Evolutionary conservation across 2,797 vertebrate genomes (phyloP).

Genomic region (Acanthis flammea): DNA sequence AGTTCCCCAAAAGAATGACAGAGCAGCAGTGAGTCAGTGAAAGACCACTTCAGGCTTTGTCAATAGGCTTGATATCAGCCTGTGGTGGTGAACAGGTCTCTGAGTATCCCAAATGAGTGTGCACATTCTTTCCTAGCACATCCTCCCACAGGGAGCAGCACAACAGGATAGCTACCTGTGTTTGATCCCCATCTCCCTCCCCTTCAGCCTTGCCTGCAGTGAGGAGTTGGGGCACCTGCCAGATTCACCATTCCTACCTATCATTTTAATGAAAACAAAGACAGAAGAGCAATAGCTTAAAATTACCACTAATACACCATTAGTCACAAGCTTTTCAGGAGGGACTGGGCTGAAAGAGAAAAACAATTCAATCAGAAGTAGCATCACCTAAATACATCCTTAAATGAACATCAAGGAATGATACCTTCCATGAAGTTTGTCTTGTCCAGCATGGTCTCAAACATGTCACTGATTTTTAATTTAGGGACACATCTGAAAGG

Average conservation of each 20-base stretch:
- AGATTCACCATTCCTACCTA: not conserved
- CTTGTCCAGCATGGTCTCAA: not conserved
- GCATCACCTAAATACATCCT: not conserved
- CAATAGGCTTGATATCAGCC: not conserved
- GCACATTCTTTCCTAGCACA: not conserved
- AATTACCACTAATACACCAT: slow-evolving; percentile 67
- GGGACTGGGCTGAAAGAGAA: slow-evolving; percentile 56
- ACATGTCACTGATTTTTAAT: not conserved
- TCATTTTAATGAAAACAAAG: not conserved
- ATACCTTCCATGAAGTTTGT: not conserved
- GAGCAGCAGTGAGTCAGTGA: not conserved
- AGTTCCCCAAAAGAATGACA: not conserved
- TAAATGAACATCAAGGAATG: not conserved
- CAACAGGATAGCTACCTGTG: not conserved
- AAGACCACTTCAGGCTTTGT: not conserved
- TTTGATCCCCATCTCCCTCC: not conserved
- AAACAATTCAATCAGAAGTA: not conserved
- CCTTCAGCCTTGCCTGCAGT: not conserved
- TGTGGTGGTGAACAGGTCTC: not conserved
- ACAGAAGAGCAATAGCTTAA: not conserved
- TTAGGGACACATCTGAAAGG: not conserved
- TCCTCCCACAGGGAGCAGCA: not conserved
- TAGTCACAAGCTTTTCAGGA: slow-evolving; percentile 61
- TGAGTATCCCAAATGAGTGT: not conserved
- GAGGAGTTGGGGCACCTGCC: not conserved